These are phyloP conservation scores for Platypus cylindrus DNA, from an alignment of 2,888 invertebrate species.

Conservation along the genomic window DNA sequence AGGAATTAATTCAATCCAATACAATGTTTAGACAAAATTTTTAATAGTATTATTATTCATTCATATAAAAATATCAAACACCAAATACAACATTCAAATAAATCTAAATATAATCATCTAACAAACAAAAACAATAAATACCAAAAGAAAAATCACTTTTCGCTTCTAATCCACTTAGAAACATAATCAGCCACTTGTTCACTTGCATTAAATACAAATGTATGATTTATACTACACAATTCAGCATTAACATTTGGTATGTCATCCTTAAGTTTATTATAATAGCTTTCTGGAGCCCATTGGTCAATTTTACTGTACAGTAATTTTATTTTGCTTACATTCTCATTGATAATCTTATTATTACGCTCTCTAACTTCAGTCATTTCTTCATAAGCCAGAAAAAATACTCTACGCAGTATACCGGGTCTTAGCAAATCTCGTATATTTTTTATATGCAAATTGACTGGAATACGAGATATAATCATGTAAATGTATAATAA, in stretches of 20 bases:
- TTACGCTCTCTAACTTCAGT: conserved; percentile 56
- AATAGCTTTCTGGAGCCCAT: conserved; percentile 72
- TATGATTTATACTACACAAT: conserved; percentile 51
- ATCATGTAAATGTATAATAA: conserved; percentile 45
- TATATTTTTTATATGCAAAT: conserved; percentile 38
- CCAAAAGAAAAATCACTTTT: not conserved
- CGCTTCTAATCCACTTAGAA: conserved; percentile 25
- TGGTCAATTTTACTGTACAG: conserved; percentile 69
- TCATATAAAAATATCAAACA: no score
- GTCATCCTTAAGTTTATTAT: conserved; percentile 46
- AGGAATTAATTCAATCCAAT: no score
- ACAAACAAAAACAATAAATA: not conserved
- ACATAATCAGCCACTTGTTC: conserved; percentile 39
- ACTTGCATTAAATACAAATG: conserved; percentile 64
- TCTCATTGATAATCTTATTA: conserved; percentile 41
- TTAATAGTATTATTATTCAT: no score
- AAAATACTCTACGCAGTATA: conserved; percentile 51
- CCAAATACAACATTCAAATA: conserved; percentile 1
- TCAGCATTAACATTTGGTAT: conserved; percentile 49
- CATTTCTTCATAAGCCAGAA: conserved; percentile 71
- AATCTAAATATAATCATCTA: conserved; percentile 1
- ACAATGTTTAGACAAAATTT: no score
- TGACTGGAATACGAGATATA: conserved; percentile 42
- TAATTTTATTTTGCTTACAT: conserved; percentile 55
- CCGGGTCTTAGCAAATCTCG: conserved; percentile 45